Conservation (phyloP, 2,888 invertebrate genomes). For the Agonopterix alstromeriana region DNA sequence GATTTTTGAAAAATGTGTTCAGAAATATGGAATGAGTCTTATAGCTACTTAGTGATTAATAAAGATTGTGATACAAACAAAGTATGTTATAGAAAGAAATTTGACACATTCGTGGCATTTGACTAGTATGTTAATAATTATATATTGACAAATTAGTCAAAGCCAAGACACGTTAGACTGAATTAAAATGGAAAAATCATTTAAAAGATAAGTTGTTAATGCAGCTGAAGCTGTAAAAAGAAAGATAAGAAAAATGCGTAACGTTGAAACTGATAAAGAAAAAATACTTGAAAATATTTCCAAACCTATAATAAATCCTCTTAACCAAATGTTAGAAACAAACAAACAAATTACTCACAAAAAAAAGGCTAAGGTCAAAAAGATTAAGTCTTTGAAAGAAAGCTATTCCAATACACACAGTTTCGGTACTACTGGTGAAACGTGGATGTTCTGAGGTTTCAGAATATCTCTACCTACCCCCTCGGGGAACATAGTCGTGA, state of each 20-base stretch:
- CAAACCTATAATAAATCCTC: slow-evolving; percentile 3
- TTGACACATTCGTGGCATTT: not conserved
- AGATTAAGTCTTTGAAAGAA: not conserved
- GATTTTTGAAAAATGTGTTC: slow-evolving; percentile 16
- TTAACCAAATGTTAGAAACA: not conserved
- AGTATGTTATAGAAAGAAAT: slow-evolving; percentile 2
- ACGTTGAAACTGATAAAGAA: not conserved
- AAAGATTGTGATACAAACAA: slow-evolving; percentile 13
- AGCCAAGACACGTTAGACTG: too few species aligned
- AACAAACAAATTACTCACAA: not conserved
- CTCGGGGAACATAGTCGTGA: too few species aligned
- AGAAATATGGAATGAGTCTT: slow-evolving; percentile 8
- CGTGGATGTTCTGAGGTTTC: too few species aligned
- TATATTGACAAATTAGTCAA: too few species aligned
- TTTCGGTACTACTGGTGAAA: too few species aligned
- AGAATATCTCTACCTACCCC: too few species aligned
- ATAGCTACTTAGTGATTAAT: slow-evolving; percentile 14
- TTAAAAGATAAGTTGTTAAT: too few species aligned
- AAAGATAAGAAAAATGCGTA: slow-evolving; percentile 1
- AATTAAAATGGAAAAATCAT: not conserved
- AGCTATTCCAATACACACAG: too few species aligned
- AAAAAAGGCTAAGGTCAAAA: not conserved
- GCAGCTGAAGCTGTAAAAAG: slow-evolving; percentile 1
- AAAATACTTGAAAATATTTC: not conserved
- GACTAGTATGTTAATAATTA: not conserved